Conservation (phyloP, 2,113 vertebrate species). For the Cichladusa arquata region DNA sequence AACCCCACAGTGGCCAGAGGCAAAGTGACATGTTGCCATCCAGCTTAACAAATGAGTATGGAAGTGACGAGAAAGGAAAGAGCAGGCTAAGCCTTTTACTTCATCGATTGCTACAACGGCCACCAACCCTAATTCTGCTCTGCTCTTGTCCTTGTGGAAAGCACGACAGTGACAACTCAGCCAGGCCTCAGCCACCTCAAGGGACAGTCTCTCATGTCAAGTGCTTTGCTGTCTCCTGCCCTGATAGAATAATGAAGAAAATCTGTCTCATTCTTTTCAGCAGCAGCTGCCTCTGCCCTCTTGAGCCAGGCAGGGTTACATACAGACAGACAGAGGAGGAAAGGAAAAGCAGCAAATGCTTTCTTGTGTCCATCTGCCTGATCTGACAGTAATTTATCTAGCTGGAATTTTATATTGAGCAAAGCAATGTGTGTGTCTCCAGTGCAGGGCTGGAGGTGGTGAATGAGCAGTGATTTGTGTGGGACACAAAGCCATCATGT, state of each 20-base stretch:
- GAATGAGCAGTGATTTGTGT: background rate
- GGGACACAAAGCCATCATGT: background rate
- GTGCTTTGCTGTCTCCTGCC: background rate
- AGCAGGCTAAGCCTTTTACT: background rate
- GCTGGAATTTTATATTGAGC: background rate
- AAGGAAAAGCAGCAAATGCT: background rate
- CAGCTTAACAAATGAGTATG: background rate
- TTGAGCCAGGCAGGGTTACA: background rate
- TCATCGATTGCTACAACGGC: background rate
- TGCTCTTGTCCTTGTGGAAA: background rate
- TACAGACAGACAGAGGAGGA: background rate
- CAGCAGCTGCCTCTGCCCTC: background rate
- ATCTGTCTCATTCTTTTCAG: background rate
- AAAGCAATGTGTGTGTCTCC: background rate
- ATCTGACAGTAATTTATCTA: background rate
- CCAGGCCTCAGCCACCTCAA: background rate
- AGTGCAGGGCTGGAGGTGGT: background rate
- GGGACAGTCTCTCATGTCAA: slow-evolving; percentile 11
- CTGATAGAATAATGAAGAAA: slow-evolving; percentile 36
- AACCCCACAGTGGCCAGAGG: background rate
- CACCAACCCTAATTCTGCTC: background rate
- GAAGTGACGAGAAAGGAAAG: background rate
- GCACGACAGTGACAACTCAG: background rate
- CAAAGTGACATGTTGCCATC: background rate
- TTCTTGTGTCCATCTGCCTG: slow-evolving; percentile 2